A percentile compares a stretch with the other conserved stretches of the same genome.
Conservation (phyloP, 2,113 vertebrate genomes). For the Eulacestoma nigropectus region DNA sequence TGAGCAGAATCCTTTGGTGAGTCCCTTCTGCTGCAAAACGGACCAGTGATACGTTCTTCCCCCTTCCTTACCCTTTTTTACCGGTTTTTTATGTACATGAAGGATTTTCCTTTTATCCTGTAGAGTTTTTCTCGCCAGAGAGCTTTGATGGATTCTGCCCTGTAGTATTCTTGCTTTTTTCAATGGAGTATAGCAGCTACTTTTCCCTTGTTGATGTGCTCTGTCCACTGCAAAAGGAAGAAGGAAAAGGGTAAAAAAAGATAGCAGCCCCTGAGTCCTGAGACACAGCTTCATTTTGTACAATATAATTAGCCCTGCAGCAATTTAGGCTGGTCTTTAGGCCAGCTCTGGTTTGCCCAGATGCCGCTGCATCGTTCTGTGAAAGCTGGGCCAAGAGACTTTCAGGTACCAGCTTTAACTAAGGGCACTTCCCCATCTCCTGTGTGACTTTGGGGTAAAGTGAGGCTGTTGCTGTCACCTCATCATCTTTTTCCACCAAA, state of each 20-base stretch:
- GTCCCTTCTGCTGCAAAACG: not conserved
- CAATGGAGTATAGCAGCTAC: not conserved
- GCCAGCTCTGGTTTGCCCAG: not conserved
- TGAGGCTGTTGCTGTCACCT: not conserved
- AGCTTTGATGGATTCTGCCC: not conserved
- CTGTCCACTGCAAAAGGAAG: not conserved
- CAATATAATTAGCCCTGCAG: not conserved
- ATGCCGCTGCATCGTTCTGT: fast-evolving
- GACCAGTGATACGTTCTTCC: not conserved
- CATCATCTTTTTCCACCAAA: not conserved
- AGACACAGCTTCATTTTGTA: not conserved
- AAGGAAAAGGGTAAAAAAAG: not conserved
- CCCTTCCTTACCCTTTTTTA: not conserved
- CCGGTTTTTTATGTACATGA: not conserved
- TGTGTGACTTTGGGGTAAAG: not conserved
- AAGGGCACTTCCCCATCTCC: not conserved
- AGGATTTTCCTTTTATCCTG: not conserved
- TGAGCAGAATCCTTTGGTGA: not conserved
- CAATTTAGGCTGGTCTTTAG: not conserved
- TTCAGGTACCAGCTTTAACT: not conserved
- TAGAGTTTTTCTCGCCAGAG: not conserved
- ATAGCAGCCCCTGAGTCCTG: not conserved
- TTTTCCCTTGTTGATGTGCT: not conserved
- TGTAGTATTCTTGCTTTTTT: not conserved
- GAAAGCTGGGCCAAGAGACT: not conserved